Conservation (phyloP, 2,888 invertebrate species). For the Oscheius myriophilus region DNA sequence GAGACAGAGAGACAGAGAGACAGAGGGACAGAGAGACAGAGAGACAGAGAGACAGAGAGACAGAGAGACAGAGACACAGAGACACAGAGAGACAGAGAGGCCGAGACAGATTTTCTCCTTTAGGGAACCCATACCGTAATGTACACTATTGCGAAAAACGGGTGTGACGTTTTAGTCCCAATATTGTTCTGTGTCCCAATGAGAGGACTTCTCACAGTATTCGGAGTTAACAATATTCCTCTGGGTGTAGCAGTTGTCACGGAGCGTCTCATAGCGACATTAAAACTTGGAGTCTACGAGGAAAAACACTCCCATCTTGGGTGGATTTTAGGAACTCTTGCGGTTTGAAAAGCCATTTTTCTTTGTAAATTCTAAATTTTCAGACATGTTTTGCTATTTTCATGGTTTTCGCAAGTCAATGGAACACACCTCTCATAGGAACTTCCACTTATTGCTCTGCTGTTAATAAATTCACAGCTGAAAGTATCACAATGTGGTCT, state of each 20-base stretch:
- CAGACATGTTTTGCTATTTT: not conserved
- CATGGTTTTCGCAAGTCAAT: not conserved
- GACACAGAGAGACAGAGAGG: too few species aligned
- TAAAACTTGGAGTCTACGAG: not conserved
- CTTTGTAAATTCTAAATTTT: not conserved
- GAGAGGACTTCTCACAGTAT: not conserved
- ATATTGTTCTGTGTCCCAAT: not conserved
- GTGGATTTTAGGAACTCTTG: not conserved
- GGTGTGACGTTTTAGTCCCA: not conserved
- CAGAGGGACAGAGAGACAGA: too few species aligned
- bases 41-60: too few species aligned
- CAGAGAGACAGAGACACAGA: not conserved
- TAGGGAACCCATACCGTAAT: not conserved
- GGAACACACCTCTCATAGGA: not conserved
- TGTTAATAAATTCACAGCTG: not conserved
- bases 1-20: too few species aligned
- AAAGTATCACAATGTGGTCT: not conserved
- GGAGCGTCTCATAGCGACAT: not conserved
- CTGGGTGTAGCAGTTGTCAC: not conserved
- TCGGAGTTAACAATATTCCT: not conserved
- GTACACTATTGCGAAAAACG: not conserved
- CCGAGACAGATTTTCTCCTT: not conserved
- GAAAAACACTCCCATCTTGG: not conserved
- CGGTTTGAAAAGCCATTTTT: not conserved
- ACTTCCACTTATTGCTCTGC: conserved; percentile 3